Evolutionary conservation across 2,888 invertebrate genomes (phyloP), one percentile per base, ranked within the genome.

Genomic region (Dyspetes luteomarginatus): DNA sequence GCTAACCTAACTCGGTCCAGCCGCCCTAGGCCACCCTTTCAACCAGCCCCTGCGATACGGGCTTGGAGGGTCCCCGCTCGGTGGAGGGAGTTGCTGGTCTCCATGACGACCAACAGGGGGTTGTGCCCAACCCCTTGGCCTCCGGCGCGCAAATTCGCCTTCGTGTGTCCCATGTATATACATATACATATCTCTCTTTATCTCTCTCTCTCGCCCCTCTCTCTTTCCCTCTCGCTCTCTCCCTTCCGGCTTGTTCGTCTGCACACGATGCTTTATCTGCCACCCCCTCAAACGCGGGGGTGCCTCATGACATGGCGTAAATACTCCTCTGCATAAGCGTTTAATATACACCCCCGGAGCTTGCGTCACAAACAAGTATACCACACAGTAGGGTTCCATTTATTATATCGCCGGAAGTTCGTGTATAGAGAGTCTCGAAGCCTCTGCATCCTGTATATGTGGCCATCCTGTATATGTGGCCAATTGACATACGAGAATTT

Each of bases 11-110:
- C 90, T 88, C 88, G 87, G 85, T 86, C 86, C 86, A 85, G 88
- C 88, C 89, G 89, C 90, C 90, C 90, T 90, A 86, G 86, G 90
- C 88, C 89, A 90, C 90, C 91, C 90, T 90, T 90, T 89, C 88
- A 89, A 89, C 90, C 91, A 89, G 89, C 90, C 91, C 89, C 87
- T 85, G 88, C 88, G 86, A 88, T 73, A 82, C 78, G 73, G 65
- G 64, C 88, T 87, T 84, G 87, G 87, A 88, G 88, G 88, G 88
- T 91, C 89, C 90, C 72, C 74, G n/a, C n/a, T n/a, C 48, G 74
- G 89, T 12, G 17, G 7, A 15, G 88, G 90, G 91, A 91, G 91
- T 89, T 90, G 90, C 90, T 90, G 90, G 91, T 91, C 89, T 90
- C 83, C 92, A 92, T 92, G 91, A 86, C 89, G 88, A 92, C 91